These are phyloP conservation scores for Neoseiulus cucumeris DNA, from an alignment of 1,140 invertebrate species.

Conservation along the genomic window DNA sequence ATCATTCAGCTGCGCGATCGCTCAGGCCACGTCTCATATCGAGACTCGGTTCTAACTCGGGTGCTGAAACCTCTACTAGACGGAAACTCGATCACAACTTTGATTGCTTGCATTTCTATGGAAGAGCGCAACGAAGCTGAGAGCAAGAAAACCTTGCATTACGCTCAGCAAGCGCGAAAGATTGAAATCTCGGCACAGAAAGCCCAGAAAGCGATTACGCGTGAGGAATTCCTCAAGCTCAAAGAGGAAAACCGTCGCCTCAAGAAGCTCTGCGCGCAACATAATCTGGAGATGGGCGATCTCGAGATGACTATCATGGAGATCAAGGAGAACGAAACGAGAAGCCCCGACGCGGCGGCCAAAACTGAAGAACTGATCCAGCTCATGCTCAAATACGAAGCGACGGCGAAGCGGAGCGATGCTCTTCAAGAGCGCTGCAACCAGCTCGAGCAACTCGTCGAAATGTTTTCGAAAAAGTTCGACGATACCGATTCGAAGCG, in stretches of 20 bases:
- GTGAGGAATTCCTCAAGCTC: constrained; percentile 2
- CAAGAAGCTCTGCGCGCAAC: not conserved
- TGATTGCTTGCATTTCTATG: not conserved
- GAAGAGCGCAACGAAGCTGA: not conserved
- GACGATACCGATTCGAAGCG: not conserved
- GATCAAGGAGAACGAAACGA: not conserved
- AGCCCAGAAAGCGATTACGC: not conserved
- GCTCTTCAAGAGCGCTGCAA: not conserved
- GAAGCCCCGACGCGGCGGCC: not conserved
- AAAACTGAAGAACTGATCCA: constrained; percentile 5
- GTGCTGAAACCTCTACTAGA: constrained; percentile 1
- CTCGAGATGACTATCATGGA: constrained; percentile 5
- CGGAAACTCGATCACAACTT: not conserved
- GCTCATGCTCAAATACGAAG: not conserved
- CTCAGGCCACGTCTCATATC: not conserved
- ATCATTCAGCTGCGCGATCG: constrained; percentile 2
- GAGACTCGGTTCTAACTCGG: not conserved
- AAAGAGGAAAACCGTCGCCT: constrained; percentile 3
- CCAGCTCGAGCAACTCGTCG: not conserved
- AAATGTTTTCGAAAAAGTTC: not conserved
- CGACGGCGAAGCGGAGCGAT: not conserved
- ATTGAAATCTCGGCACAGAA: constrained; percentile 5
- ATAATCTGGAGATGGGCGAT: constrained; percentile 1
- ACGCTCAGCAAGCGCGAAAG: constrained; percentile 6
- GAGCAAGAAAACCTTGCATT: constrained; percentile 1